A percentile compares a stretch with the other conserved stretches of the same genome.
Conservation (phyloP, 2,113 vertebrate genomes). For the Jacana jacana region DNA sequence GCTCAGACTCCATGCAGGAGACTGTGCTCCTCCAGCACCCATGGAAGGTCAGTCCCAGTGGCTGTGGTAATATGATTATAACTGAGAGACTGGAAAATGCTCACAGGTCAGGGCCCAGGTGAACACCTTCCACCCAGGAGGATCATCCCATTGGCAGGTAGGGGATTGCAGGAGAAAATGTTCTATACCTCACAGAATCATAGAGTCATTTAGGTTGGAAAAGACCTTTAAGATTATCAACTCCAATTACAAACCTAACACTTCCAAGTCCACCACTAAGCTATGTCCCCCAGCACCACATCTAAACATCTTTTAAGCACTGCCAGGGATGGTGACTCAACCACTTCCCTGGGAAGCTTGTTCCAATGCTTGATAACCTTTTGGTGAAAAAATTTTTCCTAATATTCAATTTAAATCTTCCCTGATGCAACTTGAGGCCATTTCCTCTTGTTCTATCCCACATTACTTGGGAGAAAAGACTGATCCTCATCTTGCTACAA, state of each 20-base stretch:
- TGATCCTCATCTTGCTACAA: accelerated
- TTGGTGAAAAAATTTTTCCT: neutral
- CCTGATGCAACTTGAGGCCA: neutral
- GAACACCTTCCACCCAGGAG: neutral
- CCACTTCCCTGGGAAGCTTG: neutral
- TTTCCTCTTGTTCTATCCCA: accelerated
- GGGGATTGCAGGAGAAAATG: neutral
- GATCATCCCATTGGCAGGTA: neutral
- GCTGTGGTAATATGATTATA: neutral
- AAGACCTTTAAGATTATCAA: neutral
- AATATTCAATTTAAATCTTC: neutral
- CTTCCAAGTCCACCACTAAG: neutral
- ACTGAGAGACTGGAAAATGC: neutral
- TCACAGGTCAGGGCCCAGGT: neutral
- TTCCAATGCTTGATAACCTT: neutral
- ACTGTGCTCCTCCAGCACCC: neutral
- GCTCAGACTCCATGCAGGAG: no score
- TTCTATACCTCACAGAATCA: neutral
- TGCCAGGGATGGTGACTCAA: neutral
- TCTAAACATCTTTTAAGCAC: accelerated
- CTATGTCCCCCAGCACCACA: no score
- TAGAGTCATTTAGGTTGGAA: neutral
- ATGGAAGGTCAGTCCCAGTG: neutral
- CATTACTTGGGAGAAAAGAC: neutral
- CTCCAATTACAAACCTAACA: neutral